Evolutionary conservation across 2,797 vertebrate genomes (phyloP).

Genomic region (Cossypha polioptera): DNA sequence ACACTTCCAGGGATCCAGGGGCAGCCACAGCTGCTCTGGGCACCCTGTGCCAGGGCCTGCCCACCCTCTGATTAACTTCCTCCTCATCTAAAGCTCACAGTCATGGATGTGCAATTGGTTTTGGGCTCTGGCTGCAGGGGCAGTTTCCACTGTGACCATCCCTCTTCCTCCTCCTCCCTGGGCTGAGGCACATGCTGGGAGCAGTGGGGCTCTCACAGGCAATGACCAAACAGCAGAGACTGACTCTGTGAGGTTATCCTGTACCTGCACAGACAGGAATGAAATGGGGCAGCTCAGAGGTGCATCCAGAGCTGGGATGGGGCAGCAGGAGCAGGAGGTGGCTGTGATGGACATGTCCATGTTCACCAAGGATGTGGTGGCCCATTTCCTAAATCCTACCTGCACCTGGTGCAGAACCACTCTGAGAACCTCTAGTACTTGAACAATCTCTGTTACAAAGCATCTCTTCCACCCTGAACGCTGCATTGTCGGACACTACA

Average conservation of each 20-base stretch:
- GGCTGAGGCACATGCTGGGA: background rate
- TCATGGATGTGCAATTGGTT: background rate
- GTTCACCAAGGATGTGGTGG: rapidly evolving
- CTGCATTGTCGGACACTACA: background rate
- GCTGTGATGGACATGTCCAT: rapidly evolving
- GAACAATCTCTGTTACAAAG: background rate
- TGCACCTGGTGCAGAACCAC: background rate
- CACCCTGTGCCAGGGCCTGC: background rate
- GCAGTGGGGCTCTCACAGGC: rapidly evolving
- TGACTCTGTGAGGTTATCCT: rapidly evolving
- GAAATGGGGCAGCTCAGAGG: background rate
- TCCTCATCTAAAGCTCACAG: background rate
- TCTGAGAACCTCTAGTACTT: background rate
- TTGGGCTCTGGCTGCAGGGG: background rate
- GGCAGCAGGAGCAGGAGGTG: background rate
- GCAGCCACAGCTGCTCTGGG: background rate
- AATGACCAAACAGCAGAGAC: background rate
- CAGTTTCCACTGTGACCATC: rapidly evolving
- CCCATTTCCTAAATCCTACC: background rate
- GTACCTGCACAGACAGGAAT: background rate
- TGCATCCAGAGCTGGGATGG: rapidly evolving
- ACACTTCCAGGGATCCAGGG: background rate
- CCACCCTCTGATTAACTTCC: background rate
- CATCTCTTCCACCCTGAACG: background rate
- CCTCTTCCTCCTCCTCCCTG: background rate